Percentiles rank a stretch among this genome's conserved stretches.
These are phyloP conservation scores for Hipposideros armiger DNA, from an alignment of 2,113 vertebrate species.

Conservation along the genomic window DNA sequence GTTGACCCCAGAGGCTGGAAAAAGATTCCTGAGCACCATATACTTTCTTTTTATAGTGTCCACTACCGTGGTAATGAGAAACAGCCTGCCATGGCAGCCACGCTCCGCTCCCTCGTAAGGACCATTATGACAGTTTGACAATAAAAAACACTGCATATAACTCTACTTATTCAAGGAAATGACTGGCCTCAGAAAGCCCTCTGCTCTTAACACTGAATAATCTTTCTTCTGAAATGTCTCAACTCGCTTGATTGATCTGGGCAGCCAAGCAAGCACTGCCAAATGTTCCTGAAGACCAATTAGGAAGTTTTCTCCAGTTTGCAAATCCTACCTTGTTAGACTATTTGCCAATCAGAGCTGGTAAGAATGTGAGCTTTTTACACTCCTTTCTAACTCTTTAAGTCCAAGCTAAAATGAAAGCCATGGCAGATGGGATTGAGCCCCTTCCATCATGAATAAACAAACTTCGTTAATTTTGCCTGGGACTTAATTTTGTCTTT, in stretches of 20 bases:
- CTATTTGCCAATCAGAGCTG: not conserved
- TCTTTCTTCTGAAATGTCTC: not conserved
- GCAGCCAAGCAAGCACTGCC: not conserved
- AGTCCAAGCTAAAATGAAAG: not conserved
- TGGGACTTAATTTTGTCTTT: not conserved
- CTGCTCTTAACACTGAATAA: not conserved
- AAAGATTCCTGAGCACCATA: not conserved
- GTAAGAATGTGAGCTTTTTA: not conserved
- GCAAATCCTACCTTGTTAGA: not conserved
- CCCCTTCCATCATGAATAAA: not conserved
- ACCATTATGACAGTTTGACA: not conserved
- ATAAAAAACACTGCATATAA: not conserved
- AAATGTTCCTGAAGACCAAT: not conserved
- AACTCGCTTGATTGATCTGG: not conserved
- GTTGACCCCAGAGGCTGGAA: not conserved
- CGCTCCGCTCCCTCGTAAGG: not conserved
- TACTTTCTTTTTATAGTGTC: not conserved
- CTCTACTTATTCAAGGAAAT: not conserved
- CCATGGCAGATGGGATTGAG: not conserved
- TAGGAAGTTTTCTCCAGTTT: not conserved
- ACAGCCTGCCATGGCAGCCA: not conserved
- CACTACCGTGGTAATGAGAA: not conserved
- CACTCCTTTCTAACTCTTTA: not conserved
- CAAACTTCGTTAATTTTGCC: constrained; percentile 11
- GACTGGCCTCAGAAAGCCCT: not conserved